Conservation (phyloP, 2,888 invertebrate genomes). For the Yponomeuta malinellus region DNA sequence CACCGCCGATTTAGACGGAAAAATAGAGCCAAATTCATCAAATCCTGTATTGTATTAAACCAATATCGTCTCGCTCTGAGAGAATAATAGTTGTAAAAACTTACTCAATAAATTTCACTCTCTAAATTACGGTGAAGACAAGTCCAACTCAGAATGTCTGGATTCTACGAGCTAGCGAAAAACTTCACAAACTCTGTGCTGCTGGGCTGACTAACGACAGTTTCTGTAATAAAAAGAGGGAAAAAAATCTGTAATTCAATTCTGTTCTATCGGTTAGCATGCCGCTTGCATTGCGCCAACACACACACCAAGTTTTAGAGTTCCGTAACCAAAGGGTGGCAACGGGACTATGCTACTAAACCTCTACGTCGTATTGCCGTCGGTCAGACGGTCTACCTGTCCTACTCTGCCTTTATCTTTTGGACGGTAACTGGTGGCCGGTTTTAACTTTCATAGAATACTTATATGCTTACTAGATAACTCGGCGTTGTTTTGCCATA, state of each 20-base stretch:
- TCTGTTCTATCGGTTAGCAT: slow-evolving; percentile 17
- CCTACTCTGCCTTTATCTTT: too few species aligned
- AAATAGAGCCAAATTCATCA: neutral
- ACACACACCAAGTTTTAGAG: neutral
- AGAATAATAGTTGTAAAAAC: slow-evolving; percentile 28
- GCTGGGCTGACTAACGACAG: slow-evolving; percentile 37
- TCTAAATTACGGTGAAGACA: slow-evolving; percentile 42
- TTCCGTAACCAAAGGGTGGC: neutral
- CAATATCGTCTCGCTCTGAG: neutral
- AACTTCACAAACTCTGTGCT: slow-evolving; percentile 38
- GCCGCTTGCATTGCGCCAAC: neutral
- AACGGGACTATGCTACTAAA: neutral
- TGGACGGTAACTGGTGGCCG: too few species aligned
- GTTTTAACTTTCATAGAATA: too few species aligned
- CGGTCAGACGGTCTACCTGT: neutral
- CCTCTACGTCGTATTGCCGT: neutral
- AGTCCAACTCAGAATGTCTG: slow-evolving; percentile 37
- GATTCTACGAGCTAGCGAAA: slow-evolving; percentile 32
- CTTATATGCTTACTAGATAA: too few species aligned
- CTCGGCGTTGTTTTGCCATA: too few species aligned
- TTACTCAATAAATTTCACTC: slow-evolving; percentile 38
- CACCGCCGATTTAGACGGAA: too few species aligned
- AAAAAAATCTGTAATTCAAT: slow-evolving; percentile 39
- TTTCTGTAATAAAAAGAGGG: slow-evolving; percentile 34
- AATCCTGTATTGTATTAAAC: slow-evolving; percentile 8